A percentile compares a stretch with the other conserved stretches of the same genome.
phyloP scores from a whole-genome alignment of 37 sponge, comb jelly and placozoan species.

The Amphimedon queenslandica region DNA sequence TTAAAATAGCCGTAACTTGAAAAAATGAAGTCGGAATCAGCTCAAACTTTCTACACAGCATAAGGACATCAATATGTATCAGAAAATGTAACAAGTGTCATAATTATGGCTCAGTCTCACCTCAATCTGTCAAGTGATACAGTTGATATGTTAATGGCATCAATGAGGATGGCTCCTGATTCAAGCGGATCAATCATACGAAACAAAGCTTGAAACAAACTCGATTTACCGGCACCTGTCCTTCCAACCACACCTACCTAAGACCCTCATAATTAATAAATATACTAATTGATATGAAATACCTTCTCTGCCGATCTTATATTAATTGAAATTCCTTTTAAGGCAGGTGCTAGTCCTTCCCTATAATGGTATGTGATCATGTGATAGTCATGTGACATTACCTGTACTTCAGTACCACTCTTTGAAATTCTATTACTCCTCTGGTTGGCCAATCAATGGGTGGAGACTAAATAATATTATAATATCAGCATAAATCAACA shows the following conservation, averaged over 20 bases:
- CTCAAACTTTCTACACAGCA: too few relatives aligned
- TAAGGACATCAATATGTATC: too few relatives aligned
- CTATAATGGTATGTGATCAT: not conserved
- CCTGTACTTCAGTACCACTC: slow-evolving; percentile 74
- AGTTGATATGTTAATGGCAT: slow-evolving; percentile 70
- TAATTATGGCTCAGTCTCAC: too few relatives aligned
- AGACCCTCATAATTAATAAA: not conserved
- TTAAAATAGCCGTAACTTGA: too few relatives aligned
- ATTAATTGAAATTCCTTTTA: slow-evolving; percentile 45
- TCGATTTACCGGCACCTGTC: slow-evolving; percentile 97
- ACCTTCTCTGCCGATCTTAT: slow-evolving; percentile 75
- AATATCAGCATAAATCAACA: not conserved
- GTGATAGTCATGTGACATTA: slow-evolving; percentile 8
- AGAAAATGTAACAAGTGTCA: too few relatives aligned
- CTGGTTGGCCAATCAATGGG: slow-evolving; percentile 59
- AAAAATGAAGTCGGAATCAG: too few relatives aligned
- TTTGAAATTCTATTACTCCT: slow-evolving; percentile 63
- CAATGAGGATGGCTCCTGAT: slow-evolving; percentile 71
- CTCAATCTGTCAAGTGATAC: slow-evolving; percentile 67
- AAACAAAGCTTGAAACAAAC: slow-evolving; percentile 86
- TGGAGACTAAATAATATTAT: slow-evolving; percentile 13
- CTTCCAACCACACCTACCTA: slow-evolving; percentile 94
- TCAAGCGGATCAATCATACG: slow-evolving; percentile 61
- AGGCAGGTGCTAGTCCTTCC: not conserved
- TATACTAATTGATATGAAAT: too few relatives aligned